Percentiles rank a stretch among this genome's conserved stretches.
Evolutionary conservation across 2,888 invertebrate genomes (phyloP).

Genomic region (Onthophagus sagittarius): DNA sequence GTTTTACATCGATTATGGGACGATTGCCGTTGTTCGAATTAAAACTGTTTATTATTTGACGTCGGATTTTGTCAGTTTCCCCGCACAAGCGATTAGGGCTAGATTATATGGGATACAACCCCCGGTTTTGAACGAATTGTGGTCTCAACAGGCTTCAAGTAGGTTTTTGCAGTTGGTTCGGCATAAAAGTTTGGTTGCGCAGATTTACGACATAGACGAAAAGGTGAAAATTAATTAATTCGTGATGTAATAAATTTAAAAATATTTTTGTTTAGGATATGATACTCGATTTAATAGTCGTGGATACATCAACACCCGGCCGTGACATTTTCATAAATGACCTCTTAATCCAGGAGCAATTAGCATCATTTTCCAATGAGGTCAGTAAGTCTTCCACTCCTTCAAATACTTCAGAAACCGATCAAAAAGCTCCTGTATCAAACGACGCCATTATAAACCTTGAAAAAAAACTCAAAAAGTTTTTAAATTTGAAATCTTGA

Average conservation of each 20-base stretch:
- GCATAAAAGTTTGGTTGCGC: slow-evolving; percentile 46
- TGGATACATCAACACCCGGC: slow-evolving; percentile 49
- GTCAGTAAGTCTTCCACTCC: slow-evolving; percentile 27
- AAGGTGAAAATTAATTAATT: slow-evolving; percentile 28
- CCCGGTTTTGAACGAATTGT: slow-evolving; percentile 45
- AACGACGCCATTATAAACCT: not conserved
- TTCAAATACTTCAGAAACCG: not conserved
- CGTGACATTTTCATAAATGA: slow-evolving; percentile 53
- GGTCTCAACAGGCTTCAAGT: slow-evolving; percentile 49
- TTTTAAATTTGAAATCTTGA: not conserved
- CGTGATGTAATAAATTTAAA: not conserved
- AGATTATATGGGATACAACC: slow-evolving; percentile 52
- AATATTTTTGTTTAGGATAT: slow-evolving; percentile 22
- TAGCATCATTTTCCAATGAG: slow-evolving; percentile 45
- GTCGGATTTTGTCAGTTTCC: slow-evolving; percentile 47
- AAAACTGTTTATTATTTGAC: slow-evolving; percentile 44
- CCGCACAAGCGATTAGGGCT: slow-evolving; percentile 54
- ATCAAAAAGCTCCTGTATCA: not conserved
- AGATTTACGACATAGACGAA: slow-evolving; percentile 38
- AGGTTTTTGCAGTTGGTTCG: slow-evolving; percentile 47
- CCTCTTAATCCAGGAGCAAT: slow-evolving; percentile 48
- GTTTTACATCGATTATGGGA: slow-evolving; percentile 59
- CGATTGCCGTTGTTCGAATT: slow-evolving; percentile 47
- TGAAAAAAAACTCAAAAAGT: not conserved
- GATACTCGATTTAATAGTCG: slow-evolving; percentile 46